Base-by-base conservation (phyloP, 2,113 vertebrate species). In the Isurus oxyrinchus region DNA sequence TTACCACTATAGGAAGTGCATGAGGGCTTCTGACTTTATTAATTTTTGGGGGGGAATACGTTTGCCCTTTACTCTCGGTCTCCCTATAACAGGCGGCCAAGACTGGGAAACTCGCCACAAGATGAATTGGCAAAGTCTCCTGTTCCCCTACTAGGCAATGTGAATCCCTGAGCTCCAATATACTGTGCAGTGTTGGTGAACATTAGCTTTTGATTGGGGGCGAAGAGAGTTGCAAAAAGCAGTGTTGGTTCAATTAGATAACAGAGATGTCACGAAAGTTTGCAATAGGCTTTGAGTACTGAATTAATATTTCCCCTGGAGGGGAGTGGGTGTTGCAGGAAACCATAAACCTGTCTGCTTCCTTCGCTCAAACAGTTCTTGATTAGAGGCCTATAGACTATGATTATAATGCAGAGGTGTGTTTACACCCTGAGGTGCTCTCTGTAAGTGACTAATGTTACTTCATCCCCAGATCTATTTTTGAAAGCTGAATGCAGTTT, bases 261-360 rank as follows among this genome's bases (percentile, higher is more conserved):
- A 59, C 25, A 97, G 95, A 59, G 72, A 96, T 96, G 96, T 97
- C 88, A 95, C 66, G 53, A 95, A 96, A 53, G 93, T 97, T 97
- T 96, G 96, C 96, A 66, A 79, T 97, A 96, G 13, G 44, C 8
- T 97, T 96, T 93, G 90, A 97, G 96, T 97, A 93, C 76, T 59
- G 90, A 96, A 66, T 93, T 96, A 11, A 66, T 53, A 27, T 49
- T 95, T 81, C 96, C 96, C 96, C 84, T 96, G n/a, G 96, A 96
- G 94, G 96, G 76, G 96, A 97, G n/a, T 96, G 96, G 96, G 90
- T 94, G 93, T 87, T 93, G 81, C 57, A 96, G 93, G 91, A 93
- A 96, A 96, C 59, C 67, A 57, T 31, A 90, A 31, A 96, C 44
- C 44, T 93, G 69, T 7, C 63, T 49, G n/a, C 96, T 97, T 96